Conservation (phyloP, 2,113 vertebrate species). For the Gadus macrocephalus region DNA sequence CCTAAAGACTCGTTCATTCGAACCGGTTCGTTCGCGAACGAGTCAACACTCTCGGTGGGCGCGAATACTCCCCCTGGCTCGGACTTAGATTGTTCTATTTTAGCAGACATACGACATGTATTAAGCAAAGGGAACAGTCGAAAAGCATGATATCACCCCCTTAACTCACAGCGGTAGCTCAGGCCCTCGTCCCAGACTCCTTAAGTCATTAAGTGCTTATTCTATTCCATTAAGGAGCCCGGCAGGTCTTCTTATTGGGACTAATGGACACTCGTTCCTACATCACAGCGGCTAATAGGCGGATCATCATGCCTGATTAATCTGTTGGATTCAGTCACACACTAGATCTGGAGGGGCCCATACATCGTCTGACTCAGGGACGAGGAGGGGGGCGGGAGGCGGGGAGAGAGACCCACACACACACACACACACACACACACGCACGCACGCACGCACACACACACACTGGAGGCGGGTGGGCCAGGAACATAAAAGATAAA, state of each 20-base stretch:
- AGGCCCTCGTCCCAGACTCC: slow-evolving; percentile 32
- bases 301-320: slow-evolving; percentile 50
- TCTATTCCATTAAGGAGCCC: slow-evolving; percentile 27
- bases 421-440: slow-evolving; percentile 48
- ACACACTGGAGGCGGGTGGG: slow-evolving; percentile 66
- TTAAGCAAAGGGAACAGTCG: too few species aligned
- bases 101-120: too few species aligned
- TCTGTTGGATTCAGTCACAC: slow-evolving; percentile 36
- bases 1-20: too few species aligned
- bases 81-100: too few species aligned
- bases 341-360: slow-evolving; percentile 36
- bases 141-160: too few species aligned
- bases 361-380: slow-evolving; percentile 40
- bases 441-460: background rate
- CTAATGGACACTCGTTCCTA: slow-evolving; percentile 62
- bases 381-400: slow-evolving; percentile 66
- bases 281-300: slow-evolving; percentile 54
- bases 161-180: too few species aligned
- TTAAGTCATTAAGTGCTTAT: slow-evolving; percentile 30
- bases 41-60: too few species aligned
- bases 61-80: too few species aligned
- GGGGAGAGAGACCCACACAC: slow-evolving; percentile 7
- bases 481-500: slow-evolving; percentile 33
- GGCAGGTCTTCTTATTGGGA: slow-evolving; percentile 37
- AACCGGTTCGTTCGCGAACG: too few species aligned